Percentiles rank a stretch among this genome's conserved stretches.
Evolutionary conservation across 2,888 invertebrate species (phyloP).

Genomic region (Cosmia pyralina): DNA sequence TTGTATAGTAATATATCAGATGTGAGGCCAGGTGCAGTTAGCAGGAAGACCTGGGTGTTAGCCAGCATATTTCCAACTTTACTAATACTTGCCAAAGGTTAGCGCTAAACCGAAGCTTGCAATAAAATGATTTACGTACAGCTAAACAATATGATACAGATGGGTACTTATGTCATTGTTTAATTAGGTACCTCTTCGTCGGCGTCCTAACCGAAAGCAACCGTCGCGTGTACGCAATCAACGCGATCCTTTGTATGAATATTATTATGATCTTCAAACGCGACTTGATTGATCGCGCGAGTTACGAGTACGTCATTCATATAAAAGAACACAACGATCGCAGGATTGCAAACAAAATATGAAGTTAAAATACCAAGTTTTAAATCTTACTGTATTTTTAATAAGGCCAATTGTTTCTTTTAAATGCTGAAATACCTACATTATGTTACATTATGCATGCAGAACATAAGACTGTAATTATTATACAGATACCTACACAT

Average conservation of each 20-base stretch:
- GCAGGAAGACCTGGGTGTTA: conserved; percentile 84
- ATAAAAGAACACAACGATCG: background rate
- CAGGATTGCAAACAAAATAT: background rate
- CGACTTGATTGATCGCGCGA: background rate
- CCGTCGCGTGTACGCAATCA: background rate
- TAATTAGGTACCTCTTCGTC: background rate
- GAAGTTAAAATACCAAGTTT: background rate
- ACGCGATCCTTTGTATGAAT: background rate
- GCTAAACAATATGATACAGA: conserved; percentile 9
- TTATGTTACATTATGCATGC: background rate
- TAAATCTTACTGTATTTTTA: background rate
- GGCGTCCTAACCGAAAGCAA: background rate
- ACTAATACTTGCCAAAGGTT: conserved; percentile 86
- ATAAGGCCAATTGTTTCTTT: background rate
- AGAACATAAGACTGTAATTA: background rate
- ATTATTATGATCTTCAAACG: background rate
- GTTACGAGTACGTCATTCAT: background rate
- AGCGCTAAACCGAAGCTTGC: conserved; percentile 66
- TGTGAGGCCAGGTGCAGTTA: conserved; percentile 74
- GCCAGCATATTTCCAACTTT: conserved; percentile 82
- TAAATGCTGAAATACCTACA: background rate
- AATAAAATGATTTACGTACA: conserved; percentile 32
- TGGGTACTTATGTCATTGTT: background rate
- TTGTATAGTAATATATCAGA: conserved; percentile 45
- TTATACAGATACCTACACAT: background rate